A percentile compares a stretch with the other conserved stretches of the same genome.
Evolutionary conservation across 2,113 vertebrate species (phyloP).

Genomic region (Pseudorasbora parva): DNA sequence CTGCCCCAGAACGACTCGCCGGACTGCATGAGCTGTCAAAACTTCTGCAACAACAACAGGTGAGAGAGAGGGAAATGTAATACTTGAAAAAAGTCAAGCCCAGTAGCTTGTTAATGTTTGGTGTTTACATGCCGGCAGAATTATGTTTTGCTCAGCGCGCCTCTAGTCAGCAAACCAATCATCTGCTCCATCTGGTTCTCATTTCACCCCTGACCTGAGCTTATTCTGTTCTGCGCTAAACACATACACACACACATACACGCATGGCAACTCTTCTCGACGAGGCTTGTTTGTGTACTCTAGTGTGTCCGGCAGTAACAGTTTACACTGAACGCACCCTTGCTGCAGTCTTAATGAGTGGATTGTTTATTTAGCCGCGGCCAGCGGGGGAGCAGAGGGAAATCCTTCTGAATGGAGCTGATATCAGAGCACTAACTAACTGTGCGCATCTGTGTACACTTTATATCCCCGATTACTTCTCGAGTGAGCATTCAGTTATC

Average conservation of each 20-base stretch:
- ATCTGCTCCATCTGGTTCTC: constrained; percentile 31
- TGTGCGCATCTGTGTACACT: constrained; percentile 16
- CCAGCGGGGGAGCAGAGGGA: constrained; percentile 58
- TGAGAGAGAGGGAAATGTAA: constrained; percentile 56
- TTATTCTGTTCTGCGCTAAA: constrained; percentile 25
- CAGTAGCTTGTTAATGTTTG: constrained; percentile 15
- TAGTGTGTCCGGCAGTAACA: constrained; percentile 74
- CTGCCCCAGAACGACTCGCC: constrained; percentile 82
- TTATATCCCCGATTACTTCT: constrained; percentile 16
- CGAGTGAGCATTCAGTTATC: constrained; percentile 11
- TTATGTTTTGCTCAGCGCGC: constrained; percentile 33
- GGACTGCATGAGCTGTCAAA: constrained; percentile 89
- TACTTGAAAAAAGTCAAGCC: not conserved
- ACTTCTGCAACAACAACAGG: constrained; percentile 97
- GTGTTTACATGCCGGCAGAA: constrained; percentile 36
- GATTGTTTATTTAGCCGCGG: constrained; percentile 75
- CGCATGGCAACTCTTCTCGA: constrained; percentile 48
- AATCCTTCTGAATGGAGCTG: constrained; percentile 8
- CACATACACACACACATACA: constrained; percentile 40
- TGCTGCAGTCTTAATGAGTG: constrained; percentile 74
- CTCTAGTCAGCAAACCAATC: constrained; percentile 32
- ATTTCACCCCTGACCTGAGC: constrained; percentile 18
- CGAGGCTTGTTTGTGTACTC: constrained; percentile 75
- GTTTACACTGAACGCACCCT: constrained; percentile 75
- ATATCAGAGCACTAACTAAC: constrained; percentile 23